Evolutionary conservation across 2,888 invertebrate species (phyloP), one percentile per base, ranked within the genome.

Genomic region (Lymantria monacha): DNA sequence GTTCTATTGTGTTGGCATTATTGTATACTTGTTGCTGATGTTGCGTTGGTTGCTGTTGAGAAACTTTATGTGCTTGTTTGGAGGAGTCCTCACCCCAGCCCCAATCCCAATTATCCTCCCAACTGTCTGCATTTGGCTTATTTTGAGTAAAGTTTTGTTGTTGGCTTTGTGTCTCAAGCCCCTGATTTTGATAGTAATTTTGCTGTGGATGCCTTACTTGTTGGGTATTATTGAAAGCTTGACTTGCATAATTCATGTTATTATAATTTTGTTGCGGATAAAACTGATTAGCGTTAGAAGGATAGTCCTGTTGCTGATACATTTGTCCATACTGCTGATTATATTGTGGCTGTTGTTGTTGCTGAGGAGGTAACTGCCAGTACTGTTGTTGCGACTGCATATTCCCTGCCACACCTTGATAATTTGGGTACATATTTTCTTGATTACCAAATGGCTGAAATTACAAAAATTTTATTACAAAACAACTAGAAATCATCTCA

Each of bases 21-120:
- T 85, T 81, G 41, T 70, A 76, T 2, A 72, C 70, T 50, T 72
- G 68, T 56, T 67, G 72, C 42, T 69, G 71, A 7, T 57, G 63
- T 9, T 57, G 64, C 9, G 49, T 46, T 10, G 65, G 55, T n/a
- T 66, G 72, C 3, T 66, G 66, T 30, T 42, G 42, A 22, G 42
- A 5, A 30, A 10, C 13, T 41, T 82, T 83, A 57, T 83, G 83
- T 30, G 72, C 77, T 66, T 87, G 85, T 57, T 89, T 89, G 9
- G 84, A 75, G 11, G 85, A 75, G 55, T 94, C 93, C 11, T 93
- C 93, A 14, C 49, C 53, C 93, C 93, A 93, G 1, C 92, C 92
- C 93, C 93, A 93, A 68, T 92, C 92, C 93, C 93, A 93, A 45
- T 87, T 87, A 42, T 87, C 89, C 56, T 87, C 88, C 89, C 85